Evolutionary conservation across 2,113 vertebrate species (phyloP), one percentile per base, ranked within the genome.

Genomic region (Anoplopoma fimbria): DNA sequence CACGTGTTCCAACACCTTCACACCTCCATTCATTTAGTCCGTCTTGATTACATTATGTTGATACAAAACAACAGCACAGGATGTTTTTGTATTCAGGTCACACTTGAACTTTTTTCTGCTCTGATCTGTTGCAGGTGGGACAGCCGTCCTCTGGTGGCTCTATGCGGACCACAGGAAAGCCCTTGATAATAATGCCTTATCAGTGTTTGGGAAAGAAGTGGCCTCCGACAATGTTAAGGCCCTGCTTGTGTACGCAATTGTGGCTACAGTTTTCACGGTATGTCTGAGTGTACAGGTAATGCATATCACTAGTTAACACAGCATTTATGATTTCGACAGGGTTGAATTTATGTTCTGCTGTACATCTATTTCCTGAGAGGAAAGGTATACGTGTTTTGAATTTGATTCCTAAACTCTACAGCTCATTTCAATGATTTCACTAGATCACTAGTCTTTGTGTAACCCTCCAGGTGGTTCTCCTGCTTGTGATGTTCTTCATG

Each of bases 401-500:
- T 47, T 3, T 3, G 34, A 33, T 49, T 42, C 13, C 51, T 23
- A 36, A 33, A 25, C 27, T n/a, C 36, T 7, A 15, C 15, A 25
- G 53, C 34, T 45, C 7, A 1, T 21, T 64, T 33, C 1, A 51
- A 9, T 64, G 57, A 42, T 7, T 55, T 61, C 1, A 25, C 40
- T 21, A 2, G 21, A 33, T 38, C 7, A 65, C n/a, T 33, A 2
- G 13, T 33, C 61, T 72, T 45, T 72, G 45, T 70, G 1, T 86
- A 2, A 77, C 31, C 84, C 13, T 70, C 2, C 92, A 99, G 98
- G 95, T 97, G 29, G 77, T 99, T 69, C 94, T 99, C 70, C 93
- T 99, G 83, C 93, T 99, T 84, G 95, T 99, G 79, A 97, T 99
- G 95, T 90, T 99, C 94, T 93, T 99, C 83, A 96, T 99, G 98